Evolutionary conservation across 2,888 invertebrate species (phyloP), one percentile per base, ranked within the genome.

Genomic region (Penaeus monodon): DNA sequence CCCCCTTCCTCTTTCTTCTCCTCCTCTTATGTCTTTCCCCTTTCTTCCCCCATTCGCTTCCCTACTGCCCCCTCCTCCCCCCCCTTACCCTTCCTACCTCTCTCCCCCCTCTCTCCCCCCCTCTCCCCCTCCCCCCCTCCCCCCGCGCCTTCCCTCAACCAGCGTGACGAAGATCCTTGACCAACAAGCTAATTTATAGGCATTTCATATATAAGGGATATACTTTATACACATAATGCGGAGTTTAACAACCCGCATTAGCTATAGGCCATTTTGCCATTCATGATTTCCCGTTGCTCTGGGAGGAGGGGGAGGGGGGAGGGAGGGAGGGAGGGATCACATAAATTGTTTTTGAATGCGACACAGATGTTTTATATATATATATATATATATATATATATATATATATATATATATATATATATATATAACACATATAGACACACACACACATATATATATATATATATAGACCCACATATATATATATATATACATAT

Each of bases 341-440:
- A 57, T 57, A 57, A 57, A 10, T 57, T 20, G 57, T 57, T 57
- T 12, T 20, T 57, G 57, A 57, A 14, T 57, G 57, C 57, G 57
- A 57, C 57, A 49, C 17, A 20, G 3, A 57, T 57, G 17, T 20
- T 66, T 76, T 27, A 38, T 24, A 84, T 77, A 76, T 2, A 74
- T 29, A 76, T 63, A 77, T 17, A 64, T 63, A 84, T 64, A 80
- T 14, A 84, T 29, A 76, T 17, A 64, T n/a, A 63, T 63, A 64
- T 57, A 76, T 29, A 76, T 79, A 78, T 33, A 49, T 17, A 79
- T 44, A 85, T 49, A 80, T 17, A 85, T 12, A 79, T 57, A 85
- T 79, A 79, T 68, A 79, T 44, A 78, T 78, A 68, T 68, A 79
- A 85, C 49, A 68, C 27, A 78, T 79, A 49, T 44, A 66, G 68